Evolutionary conservation across 2,113 vertebrate genomes (phyloP), one percentile per base, ranked within the genome.

Genomic region (Kryptolebias marmoratus): DNA sequence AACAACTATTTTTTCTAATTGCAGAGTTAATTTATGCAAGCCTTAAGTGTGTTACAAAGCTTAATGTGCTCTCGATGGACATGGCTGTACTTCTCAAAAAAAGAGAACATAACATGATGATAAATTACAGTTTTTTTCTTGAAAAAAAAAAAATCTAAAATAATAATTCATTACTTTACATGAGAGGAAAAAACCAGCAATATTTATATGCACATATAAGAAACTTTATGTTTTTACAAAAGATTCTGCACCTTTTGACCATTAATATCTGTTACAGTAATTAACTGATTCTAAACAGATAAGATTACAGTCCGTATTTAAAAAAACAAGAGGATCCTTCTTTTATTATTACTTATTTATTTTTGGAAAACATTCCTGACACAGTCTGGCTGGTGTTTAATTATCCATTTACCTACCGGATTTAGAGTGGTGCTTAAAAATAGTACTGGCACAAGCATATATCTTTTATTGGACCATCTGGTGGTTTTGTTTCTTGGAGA

Each of bases 381-480:
- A 42, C 30, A 30, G 14, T 49, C 49, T 63, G 58, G 16, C 30
- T 71, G 45, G 71, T 8, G 11, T 79, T 86, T 80, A 63, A 83
- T 73, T 60, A 68, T 87, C 71, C 73, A 70, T 73, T 77, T 73
- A 87, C 68, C 69, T 61, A 71, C 58, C 62, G 80, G 80, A 89
- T 90, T 91, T 87, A 79, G 62, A 85, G 65, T 12, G 2, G 54
- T 53, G 52, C 39, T 79, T 73, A 66, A 77, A 84, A 86, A 75
- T 64, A 53, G 47, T 45, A 16, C 74, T 82, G 84, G 80, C 86
- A 79, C 68, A 59, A 74, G 76, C 66, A 74, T 56, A 70, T 67
- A 60, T 87, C 60, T 87, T 90, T 90, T 85, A 92, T 81, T 63
- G 75, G 68, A 88, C 90, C 90, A 92, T 91, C 90, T 92, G 87